Conservation (phyloP, 2,113 vertebrate species). For the Chaenocephalus aceratus region DNA sequence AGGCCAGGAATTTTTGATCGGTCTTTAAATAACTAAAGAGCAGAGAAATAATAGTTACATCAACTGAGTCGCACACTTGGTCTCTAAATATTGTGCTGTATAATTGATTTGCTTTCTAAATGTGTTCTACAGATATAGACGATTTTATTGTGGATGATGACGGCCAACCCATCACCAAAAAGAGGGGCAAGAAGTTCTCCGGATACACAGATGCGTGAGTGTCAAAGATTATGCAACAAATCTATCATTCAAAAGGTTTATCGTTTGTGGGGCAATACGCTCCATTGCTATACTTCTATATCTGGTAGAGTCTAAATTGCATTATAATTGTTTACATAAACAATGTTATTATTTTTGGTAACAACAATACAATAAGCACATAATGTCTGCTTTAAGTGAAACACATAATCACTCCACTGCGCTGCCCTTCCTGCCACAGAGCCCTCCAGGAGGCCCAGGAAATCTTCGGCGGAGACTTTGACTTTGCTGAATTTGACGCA, state of each 20-base stretch:
- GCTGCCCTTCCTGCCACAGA: slow-evolving; percentile 71
- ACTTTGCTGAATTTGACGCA: slow-evolving; percentile 96
- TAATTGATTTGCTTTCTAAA: neutral
- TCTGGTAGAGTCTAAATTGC: neutral
- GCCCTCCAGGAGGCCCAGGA: slow-evolving; percentile 98
- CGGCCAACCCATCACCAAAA: slow-evolving; percentile 96
- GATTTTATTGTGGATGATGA: slow-evolving; percentile 99
- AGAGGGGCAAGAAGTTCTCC: slow-evolving; percentile 94
- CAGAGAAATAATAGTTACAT: neutral
- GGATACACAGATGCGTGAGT: slow-evolving; percentile 98
- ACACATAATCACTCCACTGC: neutral
- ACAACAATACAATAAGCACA: neutral
- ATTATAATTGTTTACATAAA: neutral
- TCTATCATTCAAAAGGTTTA: neutral
- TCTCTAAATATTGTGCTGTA: neutral
- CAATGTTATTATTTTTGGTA: neutral
- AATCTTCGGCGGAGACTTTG: slow-evolving; percentile 98
- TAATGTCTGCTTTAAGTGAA: neutral
- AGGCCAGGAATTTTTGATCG: slow-evolving; percentile 18
- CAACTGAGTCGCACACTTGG: neutral
- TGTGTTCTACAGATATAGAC: slow-evolving; percentile 88
- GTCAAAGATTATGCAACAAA: neutral
- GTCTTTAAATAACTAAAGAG: neutral
- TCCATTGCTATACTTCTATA: neutral
- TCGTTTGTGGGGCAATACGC: neutral